These are phyloP conservation scores for Latrodectus geometricus DNA, from an alignment of 1,140 invertebrate genomes.

Conservation along the genomic window DNA sequence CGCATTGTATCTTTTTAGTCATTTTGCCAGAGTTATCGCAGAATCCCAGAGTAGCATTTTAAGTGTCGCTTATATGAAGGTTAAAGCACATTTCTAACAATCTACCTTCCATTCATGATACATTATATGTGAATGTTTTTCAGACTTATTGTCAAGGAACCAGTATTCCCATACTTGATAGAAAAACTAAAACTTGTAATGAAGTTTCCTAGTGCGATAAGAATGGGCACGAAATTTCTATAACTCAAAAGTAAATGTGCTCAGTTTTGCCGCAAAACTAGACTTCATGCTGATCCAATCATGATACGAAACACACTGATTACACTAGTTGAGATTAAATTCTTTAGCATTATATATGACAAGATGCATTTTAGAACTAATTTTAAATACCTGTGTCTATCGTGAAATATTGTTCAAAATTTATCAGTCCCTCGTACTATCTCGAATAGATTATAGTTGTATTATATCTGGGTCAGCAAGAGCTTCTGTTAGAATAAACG, in stretches of 20 bases:
- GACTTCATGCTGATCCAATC: neutral
- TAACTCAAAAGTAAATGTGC: no score
- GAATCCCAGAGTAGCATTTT: conserved; percentile 4
- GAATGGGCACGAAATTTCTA: neutral
- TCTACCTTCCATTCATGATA: no score
- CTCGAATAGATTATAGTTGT: neutral
- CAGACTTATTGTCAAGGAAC: neutral
- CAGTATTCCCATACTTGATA: neutral
- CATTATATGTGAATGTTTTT: neutral
- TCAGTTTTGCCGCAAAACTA: neutral
- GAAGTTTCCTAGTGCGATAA: neutral
- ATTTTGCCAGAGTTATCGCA: neutral
- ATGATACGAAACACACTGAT: neutral
- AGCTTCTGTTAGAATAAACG: no score
- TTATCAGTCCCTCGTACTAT: conserved; percentile 29
- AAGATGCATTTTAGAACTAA: neutral
- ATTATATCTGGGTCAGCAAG: no score
- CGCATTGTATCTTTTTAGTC: neutral
- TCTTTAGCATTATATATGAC: neutral
- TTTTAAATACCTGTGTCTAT: neutral
- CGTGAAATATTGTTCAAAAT: neutral
- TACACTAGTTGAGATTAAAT: neutral
- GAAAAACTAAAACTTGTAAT: neutral
- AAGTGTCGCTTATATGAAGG: conserved; percentile 12
- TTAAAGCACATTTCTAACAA: neutral